Evolutionary conservation across 2,888 invertebrate genomes (phyloP).

Genomic region (Cylloceria caligata): DNA sequence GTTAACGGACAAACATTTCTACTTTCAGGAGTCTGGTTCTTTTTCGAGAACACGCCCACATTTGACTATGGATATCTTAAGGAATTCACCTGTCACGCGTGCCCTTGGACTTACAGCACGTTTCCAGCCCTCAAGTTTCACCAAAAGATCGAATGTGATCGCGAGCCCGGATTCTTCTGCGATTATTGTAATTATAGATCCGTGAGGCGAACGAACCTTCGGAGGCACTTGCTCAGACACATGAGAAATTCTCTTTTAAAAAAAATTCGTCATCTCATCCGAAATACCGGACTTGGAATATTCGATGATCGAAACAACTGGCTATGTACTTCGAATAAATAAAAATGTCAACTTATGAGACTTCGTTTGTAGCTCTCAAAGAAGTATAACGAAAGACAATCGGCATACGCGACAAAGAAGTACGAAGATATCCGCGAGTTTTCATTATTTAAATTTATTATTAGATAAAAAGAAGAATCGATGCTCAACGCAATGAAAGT

Average conservation of each 20-base stretch:
- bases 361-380: constrained; percentile 1
- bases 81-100: constrained; percentile 72
- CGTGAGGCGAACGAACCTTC: constrained; percentile 75
- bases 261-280: constrained; percentile 1
- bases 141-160: constrained; percentile 75
- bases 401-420: neutral
- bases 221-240: constrained; percentile 75
- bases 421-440: neutral
- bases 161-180: constrained; percentile 75
- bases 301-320: neutral
- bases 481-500: neutral
- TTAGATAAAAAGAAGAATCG: constrained; percentile 4
- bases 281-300: neutral
- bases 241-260: constrained; percentile 46
- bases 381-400: neutral
- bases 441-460: neutral
- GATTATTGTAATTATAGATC: constrained; percentile 77
- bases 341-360: constrained; percentile 2
- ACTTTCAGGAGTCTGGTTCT: constrained; percentile 51
- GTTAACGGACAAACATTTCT: constrained; percentile 35
- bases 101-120: constrained; percentile 74
- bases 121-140: constrained; percentile 74
- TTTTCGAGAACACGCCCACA: constrained; percentile 30
- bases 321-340: constrained; percentile 33
- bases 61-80: constrained; percentile 39